phyloP scores from a whole-genome alignment of 1,140 invertebrate species.

The Panulirus ornatus region DNA sequence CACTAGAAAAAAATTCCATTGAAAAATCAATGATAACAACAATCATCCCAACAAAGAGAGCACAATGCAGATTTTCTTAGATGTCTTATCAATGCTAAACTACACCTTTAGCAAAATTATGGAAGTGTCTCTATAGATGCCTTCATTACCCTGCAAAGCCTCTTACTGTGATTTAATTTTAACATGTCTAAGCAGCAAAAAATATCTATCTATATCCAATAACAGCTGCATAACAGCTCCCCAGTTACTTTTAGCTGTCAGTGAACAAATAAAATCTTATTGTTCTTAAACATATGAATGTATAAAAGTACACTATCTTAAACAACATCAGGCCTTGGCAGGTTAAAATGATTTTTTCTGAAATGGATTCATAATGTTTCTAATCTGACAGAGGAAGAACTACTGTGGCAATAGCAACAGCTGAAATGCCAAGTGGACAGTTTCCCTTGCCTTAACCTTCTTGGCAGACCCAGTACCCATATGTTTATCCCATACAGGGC shows the following conservation, averaged over 20 bases:
- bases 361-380: conserved; percentile 30
- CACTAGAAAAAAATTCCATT: conserved; percentile 36
- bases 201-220: conserved; percentile 5
- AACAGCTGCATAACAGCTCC: neutral
- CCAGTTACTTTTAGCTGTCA: conserved; percentile 7
- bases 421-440: conserved; percentile 45
- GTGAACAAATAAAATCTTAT: neutral
- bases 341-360: conserved; percentile 39
- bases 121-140: conserved; percentile 15
- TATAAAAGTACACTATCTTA: conserved; percentile 55
- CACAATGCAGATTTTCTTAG: conserved; percentile 5
- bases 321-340: conserved; percentile 45
- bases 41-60: conserved; percentile 38
- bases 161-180: conserved; percentile 1
- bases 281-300: conserved; percentile 47
- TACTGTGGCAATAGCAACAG: conserved; percentile 34
- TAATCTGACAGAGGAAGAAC: conserved; percentile 49
- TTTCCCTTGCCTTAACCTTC: conserved; percentile 21
- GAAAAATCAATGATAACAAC: conserved; percentile 42
- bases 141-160: conserved; percentile 18
- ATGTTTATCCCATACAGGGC: conserved; percentile 22
- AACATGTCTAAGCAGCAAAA: neutral
- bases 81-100: conserved; percentile 35
- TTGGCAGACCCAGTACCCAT: conserved; percentile 32
- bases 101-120: conserved; percentile 32